phyloP scores from a whole-genome alignment of 2,888 invertebrate species.

The Endotricha flammealis region DNA sequence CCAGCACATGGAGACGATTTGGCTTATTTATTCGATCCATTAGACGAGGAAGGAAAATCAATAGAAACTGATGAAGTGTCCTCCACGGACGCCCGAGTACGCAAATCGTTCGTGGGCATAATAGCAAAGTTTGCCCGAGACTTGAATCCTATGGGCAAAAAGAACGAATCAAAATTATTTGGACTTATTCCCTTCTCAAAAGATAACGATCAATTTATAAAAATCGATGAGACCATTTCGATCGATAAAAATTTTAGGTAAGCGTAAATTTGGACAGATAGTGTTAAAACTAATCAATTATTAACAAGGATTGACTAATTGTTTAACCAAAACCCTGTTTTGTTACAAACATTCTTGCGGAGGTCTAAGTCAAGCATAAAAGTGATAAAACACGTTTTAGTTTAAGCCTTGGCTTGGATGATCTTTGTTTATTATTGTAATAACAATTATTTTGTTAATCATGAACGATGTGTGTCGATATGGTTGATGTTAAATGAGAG shows the following conservation, averaged over 20 bases:
- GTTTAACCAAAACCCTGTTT: too few relatives aligned
- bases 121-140: slow-evolving; percentile 82
- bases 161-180: slow-evolving; percentile 27
- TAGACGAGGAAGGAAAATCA: slow-evolving; percentile 78
- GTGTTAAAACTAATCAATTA: too few relatives aligned
- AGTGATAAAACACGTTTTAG: too few relatives aligned
- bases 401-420: too few relatives aligned
- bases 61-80: slow-evolving; percentile 49
- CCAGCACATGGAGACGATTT: slow-evolving; percentile 85
- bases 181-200: slow-evolving; percentile 40
- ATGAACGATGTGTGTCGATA: too few relatives aligned
- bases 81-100: slow-evolving; percentile 80
- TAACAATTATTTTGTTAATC: too few relatives aligned
- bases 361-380: too few relatives aligned
- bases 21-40: slow-evolving; percentile 83
- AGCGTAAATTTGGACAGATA: slow-evolving; percentile 16
- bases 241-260: slow-evolving; percentile 61
- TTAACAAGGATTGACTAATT: too few relatives aligned
- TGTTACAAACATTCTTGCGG: too few relatives aligned
- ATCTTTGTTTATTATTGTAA: too few relatives aligned
- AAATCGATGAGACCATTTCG: slow-evolving; percentile 44
- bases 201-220: slow-evolving; percentile 51
- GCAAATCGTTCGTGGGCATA: slow-evolving; percentile 81
- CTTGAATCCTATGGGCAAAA: slow-evolving; percentile 28
- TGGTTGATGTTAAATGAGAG: too few relatives aligned